Evolutionary conservation across 1,140 invertebrate genomes (phyloP), one percentile per base, ranked within the genome.

Genomic region (Orius insidiosus): DNA sequence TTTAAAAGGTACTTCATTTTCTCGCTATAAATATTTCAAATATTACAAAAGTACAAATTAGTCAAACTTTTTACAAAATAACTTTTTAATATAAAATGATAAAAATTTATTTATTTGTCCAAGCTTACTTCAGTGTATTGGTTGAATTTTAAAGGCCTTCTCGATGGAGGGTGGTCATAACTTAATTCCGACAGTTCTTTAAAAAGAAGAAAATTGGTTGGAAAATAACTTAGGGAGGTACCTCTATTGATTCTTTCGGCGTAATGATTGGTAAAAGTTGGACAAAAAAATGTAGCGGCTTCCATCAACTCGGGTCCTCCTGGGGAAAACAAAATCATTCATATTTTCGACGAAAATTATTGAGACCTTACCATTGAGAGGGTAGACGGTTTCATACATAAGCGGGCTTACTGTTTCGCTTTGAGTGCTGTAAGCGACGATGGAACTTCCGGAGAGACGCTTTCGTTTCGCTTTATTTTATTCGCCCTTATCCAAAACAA

Each of bases 241-340:
- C 47, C 47, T 49, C 47, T 44, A 11, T 49, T 49, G n/a, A 49
- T 44, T 30, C 31, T 19, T 31, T 44, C 47, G 7, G 47, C 47
- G 35, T 49, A 49, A 19, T 24, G 43, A 33, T 49, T 49, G 8
- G 47, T 49, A 34, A 49, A 49, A 10, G 47, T 49, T 15, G 47
- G 47, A 14, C 33, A 49, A 41, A 49, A 49, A 15, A 49, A 49
- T 31, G 42, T 37, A 2, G 10, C 34, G 9, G 19, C 19, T 33
- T 44, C 39, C 3, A 24, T 8, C 2, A 10, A 6, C 19, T 43
- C 47, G 35, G 47, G 11, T 4, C 18, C 38, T 15, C 16, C 38
- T 40, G 38, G 16, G 15, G 15, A 36, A 36, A 10, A 11, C 5
- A 36, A 36, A 36, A 11, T 36, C 5, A 5, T 3, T 36, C n/a